phyloP scores from a whole-genome alignment of 2,113 vertebrate species.

The Catharus minimus region DNA sequence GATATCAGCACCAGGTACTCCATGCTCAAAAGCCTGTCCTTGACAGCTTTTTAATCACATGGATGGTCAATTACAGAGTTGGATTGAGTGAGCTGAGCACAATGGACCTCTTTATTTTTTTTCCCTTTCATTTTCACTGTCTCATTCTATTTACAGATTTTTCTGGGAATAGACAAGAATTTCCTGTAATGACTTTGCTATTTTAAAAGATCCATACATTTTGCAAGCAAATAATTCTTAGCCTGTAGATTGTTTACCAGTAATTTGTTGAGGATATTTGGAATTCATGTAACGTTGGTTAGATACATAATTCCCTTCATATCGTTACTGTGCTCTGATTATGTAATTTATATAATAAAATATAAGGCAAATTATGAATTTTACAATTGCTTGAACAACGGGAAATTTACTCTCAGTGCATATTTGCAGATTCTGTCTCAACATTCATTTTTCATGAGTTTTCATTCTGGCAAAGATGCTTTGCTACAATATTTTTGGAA shows the following conservation, averaged over 20 bases:
- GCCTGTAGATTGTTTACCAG: slow-evolving; percentile 21
- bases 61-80: slow-evolving; percentile 15
- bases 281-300: slow-evolving; percentile 42
- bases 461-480: slow-evolving; percentile 22
- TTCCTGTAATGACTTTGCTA: slow-evolving; percentile 41
- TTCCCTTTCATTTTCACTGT: neutral
- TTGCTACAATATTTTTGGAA: slow-evolving; percentile 40
- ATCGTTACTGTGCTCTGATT: slow-evolving; percentile 48
- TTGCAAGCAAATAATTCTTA: slow-evolving; percentile 39
- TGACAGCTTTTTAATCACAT: slow-evolving; percentile 23
- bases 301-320: slow-evolving; percentile 55
- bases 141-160: slow-evolving; percentile 24
- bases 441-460: slow-evolving; percentile 62
- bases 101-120: neutral
- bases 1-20: neutral
- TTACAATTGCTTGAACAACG: slow-evolving; percentile 61
- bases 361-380: slow-evolving; percentile 55
- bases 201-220: slow-evolving; percentile 52
- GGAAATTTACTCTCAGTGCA: slow-evolving; percentile 55
- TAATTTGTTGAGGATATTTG: slow-evolving; percentile 44
- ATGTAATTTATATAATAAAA: slow-evolving; percentile 64
- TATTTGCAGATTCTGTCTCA: slow-evolving; percentile 63
- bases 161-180: slow-evolving; percentile 20
- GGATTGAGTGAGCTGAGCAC: neutral
- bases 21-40: neutral